Evolutionary conservation across 30 jellyfish, hydroid and myxozoan genomes (phyloP).

Genomic region (Phacellophora camtschatica): DNA sequence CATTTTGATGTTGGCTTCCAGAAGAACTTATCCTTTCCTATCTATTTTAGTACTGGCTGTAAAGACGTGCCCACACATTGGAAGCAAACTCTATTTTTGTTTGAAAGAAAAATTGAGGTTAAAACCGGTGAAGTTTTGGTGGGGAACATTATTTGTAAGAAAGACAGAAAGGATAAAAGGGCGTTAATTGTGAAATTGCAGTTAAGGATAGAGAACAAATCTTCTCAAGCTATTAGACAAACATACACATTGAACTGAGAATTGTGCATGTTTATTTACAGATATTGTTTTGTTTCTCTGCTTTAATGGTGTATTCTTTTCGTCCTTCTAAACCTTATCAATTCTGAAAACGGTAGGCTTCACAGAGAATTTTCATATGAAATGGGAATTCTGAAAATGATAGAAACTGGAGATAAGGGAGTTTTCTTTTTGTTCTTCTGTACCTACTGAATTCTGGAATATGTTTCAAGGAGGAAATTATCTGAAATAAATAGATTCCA

Average conservation of each 20-base stretch:
- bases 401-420: no score
- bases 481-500: no score
- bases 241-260: neutral
- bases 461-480: no score
- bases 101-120: constrained; percentile 49
- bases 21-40: constrained; percentile 11
- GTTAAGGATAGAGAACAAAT: neutral
- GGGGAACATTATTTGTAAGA: constrained; percentile 67
- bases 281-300: no score
- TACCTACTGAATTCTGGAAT: no score
- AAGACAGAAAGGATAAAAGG: constrained; percentile 62
- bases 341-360: no score
- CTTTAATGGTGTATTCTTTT: no score
- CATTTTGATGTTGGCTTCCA: constrained; percentile 80
- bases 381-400: no score
- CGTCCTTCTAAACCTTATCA: no score
- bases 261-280: no score
- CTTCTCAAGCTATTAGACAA: constrained; percentile 5
- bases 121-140: constrained; percentile 44
- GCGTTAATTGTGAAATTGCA: constrained; percentile 51
- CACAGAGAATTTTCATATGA: no score
- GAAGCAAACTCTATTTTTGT: constrained; percentile 90
- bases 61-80: constrained; percentile 83
- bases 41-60: constrained; percentile 79
- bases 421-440: no score